Base-by-base conservation (phyloP, 2,113 vertebrate genomes). In the Nyctereutes procyonoides region DNA sequence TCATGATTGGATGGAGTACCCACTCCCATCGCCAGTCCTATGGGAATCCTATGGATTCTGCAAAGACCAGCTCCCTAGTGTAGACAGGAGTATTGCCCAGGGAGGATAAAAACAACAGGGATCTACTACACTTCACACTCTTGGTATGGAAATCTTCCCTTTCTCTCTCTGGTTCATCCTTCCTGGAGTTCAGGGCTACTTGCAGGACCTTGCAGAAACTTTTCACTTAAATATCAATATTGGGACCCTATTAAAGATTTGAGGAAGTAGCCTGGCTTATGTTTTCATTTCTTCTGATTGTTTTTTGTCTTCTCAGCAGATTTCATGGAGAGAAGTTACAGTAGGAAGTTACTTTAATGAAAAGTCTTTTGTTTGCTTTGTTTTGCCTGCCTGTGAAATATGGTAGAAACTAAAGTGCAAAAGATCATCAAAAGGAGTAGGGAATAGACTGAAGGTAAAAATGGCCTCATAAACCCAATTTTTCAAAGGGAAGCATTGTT, bases 91-190 rank as follows among this genome's bases (percentile, higher is more conserved):
- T 7, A 26, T 56, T 88, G 73, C 94, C 43, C 82, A 85, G 67
- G 84, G 30, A 79, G 93, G 86, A 96, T 93, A 97, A 95, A 94
- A 94, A 83, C 62, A 67, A 74, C 96, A 97, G 93, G 53, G 96
- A 84, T 95, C 65, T 48, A 65, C 89, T 88, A 96, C 74, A 91
- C 82, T 77, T 97, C 60, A 12, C 0, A 4, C 17, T 26, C 76
- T 96, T 93, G 97, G 94, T 63, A 71, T 90, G 88, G 97, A 97
- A 94, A 97, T 88, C 32, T 35, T 24, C n/a, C 32, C 84, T 56
- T 0, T 65, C 79, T 17, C 73, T 79, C 60, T 5, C 55, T 26
- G 48, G 24, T 35, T 91, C 81, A 48, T 80, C 58, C 43, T 94
- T 65, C 35, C 77, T 88, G 56, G 48, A 38, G 14, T 53, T 43